Evolutionary conservation across 2,888 invertebrate species (phyloP), one percentile per base, ranked within the genome.

Genomic region (Plagiodera versicolora): DNA sequence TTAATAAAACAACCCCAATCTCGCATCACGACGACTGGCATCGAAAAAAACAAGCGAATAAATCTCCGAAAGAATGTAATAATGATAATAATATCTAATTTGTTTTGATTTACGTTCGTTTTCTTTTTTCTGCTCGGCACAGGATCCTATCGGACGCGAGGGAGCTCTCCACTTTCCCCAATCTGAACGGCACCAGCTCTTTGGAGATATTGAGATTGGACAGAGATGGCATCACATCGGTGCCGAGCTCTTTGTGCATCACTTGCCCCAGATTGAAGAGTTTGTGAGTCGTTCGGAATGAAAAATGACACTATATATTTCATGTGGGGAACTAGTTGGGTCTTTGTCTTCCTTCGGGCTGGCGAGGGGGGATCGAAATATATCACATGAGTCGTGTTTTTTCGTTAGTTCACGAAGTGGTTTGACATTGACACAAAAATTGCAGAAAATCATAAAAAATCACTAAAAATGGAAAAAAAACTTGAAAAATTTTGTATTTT

Each of bases 101-200:
- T 64, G 60, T 58, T 67, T 64, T 67, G 64, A 67, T 67, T 64
- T 64, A 67, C 60, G 57, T 57, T 53, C 44, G 56, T 55, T 61
- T 63, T 60, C 64, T n/a, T n/a, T n/a, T n/a, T n/a, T n/a, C n/a
- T n/a, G n/a, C n/a, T n/a, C n/a, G n/a, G n/a, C 64, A 58, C 82
- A 97, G 96, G 70, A 89, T 92, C 70, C 79, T 97, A 67, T 95
- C 95, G 47, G 94, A 95, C 81, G 90, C 92, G 61, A 86, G 90
- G 66, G 89, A 89, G 67, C 83, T 95, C 76, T 86, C 86, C 63
- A 82, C 84, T 69, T 92, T 97, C 81, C 96, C 96, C 11, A 87
- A 90, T 77, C 83, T 96, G 73, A 90, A 90, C 75, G 95, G 93
- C 49, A 90, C 92, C 19, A 76, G 77, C 69, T 87, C 91, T 2